Conservation (phyloP, 2,888 invertebrate genomes). For the Agrotis clavis region DNA sequence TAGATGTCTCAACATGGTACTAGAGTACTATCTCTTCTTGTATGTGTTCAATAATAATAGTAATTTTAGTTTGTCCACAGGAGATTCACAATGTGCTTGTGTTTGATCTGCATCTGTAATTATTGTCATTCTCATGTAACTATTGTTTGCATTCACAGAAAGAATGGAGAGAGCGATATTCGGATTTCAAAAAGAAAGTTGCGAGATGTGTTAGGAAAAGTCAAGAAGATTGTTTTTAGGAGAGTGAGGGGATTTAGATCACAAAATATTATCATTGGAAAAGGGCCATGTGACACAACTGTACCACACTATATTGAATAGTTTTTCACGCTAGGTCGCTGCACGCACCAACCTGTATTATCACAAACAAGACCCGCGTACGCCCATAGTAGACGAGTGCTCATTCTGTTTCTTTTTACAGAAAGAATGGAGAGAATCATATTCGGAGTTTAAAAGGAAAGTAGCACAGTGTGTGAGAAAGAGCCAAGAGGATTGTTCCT, state of each 20-base stretch:
- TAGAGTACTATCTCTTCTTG: background rate
- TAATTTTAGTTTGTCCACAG: conserved; percentile 47
- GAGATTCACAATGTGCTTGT: conserved; percentile 35
- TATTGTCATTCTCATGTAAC: conserved; percentile 64
- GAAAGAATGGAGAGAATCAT: conserved; percentile 99
- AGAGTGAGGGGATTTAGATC: conserved; percentile 81
- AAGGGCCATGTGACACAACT: conserved; percentile 83
- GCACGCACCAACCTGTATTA: conserved; percentile 72
- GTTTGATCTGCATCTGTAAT: conserved; percentile 51
- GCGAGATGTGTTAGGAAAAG: conserved; percentile 99
- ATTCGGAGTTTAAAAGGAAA: conserved; percentile 99
- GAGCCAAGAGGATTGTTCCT: conserved; percentile 99
- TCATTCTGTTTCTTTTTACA: conserved; percentile 92
- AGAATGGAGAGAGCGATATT: conserved; percentile 99
- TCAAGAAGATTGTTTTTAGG: conserved; percentile 99
- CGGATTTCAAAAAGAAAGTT: conserved; percentile 99
- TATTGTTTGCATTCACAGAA: conserved; percentile 93
- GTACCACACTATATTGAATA: conserved; percentile 72
- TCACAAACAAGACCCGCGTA: conserved; percentile 67
- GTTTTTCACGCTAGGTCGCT: conserved; percentile 75
- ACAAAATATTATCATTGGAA: conserved; percentile 82
- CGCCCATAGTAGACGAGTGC: conserved; percentile 89
- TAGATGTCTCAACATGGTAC: background rate
- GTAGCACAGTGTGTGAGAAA: conserved; percentile 99
- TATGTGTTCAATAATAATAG: conserved; percentile 30